Base-by-base conservation (phyloP, 2,888 invertebrate species). In the Lepetodrilus schrolli region DNA sequence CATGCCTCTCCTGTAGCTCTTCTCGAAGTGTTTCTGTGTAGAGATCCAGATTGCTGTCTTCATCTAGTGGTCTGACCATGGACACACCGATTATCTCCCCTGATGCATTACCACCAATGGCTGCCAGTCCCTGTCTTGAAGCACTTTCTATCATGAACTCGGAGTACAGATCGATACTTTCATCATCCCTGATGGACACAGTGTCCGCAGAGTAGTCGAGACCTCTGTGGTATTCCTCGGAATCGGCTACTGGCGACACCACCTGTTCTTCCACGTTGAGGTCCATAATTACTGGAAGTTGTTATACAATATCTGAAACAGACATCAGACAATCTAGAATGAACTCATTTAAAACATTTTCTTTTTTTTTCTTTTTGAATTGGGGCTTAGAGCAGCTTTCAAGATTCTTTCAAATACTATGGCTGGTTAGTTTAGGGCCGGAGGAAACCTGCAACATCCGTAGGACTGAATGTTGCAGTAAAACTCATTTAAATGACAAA, bases 121-220 rank as follows among this genome's bases (percentile, higher is more conserved):
- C 50, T 23, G 17, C 20, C 10, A 13, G 4, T 1, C 20, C 10
- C 20, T 13, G 21, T 23, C n/a, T 13, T 2, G 17, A 13, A 23
- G 26, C 50, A 36, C 78, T 79, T 20, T 78, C 76, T 17, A 73
- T 75, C 26, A 82, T 71, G 4, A 82, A 50, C 47, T 83, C 82
- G 72, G 78, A 79, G 66, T 83, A 83, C 4, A 83, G 70, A 72
- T 83, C 82, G 47, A 83, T 68, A 37, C 74, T 68, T n/a, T 72
- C 65, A 10, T 75, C 75, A 26, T 74, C 74, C 1, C 20, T 17
- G 23, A n/a, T n/a, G n/a, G n/a, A n/a, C n/a, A 65, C 5, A 13
- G 38, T 38, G 38, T 38, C 7, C 10, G 7, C 20, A 17, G 48
- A 48, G 4, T 17, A 13, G 7, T 50, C 23, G 23, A 50, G 37